A percentile compares a stretch with the other conserved stretches of the same genome.
phyloP scores from a whole-genome alignment of 2,113 vertebrate species.

The Mixornis gularis region DNA sequence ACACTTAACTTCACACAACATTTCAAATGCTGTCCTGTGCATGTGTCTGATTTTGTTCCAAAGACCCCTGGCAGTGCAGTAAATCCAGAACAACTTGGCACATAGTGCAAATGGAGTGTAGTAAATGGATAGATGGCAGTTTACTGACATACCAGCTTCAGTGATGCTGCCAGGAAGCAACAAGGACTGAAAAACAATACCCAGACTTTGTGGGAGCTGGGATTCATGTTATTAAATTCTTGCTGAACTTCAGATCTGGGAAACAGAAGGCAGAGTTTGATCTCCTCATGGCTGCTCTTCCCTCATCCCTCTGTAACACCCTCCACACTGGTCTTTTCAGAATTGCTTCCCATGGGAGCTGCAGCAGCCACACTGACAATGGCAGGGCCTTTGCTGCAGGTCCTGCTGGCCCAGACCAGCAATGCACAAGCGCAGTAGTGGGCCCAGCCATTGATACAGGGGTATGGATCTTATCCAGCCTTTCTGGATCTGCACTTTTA shows the following conservation, averaged over 20 bases:
- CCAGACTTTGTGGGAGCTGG: background rate
- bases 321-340: background rate
- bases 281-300: background rate
- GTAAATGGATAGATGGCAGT: background rate
- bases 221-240: background rate
- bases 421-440: no score
- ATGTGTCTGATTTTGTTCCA: background rate
- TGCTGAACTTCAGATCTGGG: background rate
- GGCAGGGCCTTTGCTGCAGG: background rate
- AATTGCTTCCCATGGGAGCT: background rate
- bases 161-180: background rate
- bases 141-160: background rate
- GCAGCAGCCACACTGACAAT: background rate
- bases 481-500: background rate
- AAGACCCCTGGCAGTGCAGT: background rate
- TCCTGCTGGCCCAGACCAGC: background rate
- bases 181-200: background rate
- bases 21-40: background rate
- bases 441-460: background rate
- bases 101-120: background rate
- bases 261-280: background rate
- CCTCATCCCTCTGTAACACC: background rate
- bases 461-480: background rate
- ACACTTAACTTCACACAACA: background rate
- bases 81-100: background rate